Base-by-base conservation (phyloP, 1,140 invertebrate genomes). In the Eubasilissa regina region DNA sequence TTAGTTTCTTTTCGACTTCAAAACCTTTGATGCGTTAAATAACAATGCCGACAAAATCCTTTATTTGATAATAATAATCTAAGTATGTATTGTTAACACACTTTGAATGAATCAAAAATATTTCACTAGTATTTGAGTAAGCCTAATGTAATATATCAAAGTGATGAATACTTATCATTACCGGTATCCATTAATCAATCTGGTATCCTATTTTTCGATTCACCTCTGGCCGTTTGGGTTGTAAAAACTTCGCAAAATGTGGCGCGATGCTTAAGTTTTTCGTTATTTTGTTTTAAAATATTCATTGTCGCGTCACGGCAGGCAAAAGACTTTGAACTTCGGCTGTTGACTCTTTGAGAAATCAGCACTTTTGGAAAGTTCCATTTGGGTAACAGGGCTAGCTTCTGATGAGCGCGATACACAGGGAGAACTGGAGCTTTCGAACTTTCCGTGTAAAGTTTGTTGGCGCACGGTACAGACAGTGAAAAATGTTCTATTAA, bases 221-320 rank as follows among this genome's bases (percentile, higher is more conserved):
- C 25, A 47, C 45, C 25, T 53, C 45, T 13, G 60, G 62, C 45
- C 10, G 17, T 35, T 47, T 25, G 17, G 9, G 75, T 35, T 35
- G 51, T 75, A 76, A 79, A 80, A 44, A 13, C 9, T 56, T 11
- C 68, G 35, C 17, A 15, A 58, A 72, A 79, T 75, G 75, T 80
- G 19, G 66, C 78, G 78, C 72, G 58, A 4, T 47, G 78, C 53
- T 58, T 72, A 80, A 80, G 62, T 80, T 80, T 76, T 4, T 43
- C 47, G 48, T 21, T 80, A 48, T 80, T 77, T 51, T 72, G 53
- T 76, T 77, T 80, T 76, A 79, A 80, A 80, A 80, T 80, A 80
- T 80, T 80, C 79, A 80, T 77, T 80, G 79, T 80, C 66, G 66
- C 48, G 47, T 45, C 72, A n/a, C 17, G 78, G 51, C n/a, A 75